Evolutionary conservation across 2,888 invertebrate species (phyloP), one percentile per base, ranked within the genome.

Genomic region (Phymatocera aterrima): DNA sequence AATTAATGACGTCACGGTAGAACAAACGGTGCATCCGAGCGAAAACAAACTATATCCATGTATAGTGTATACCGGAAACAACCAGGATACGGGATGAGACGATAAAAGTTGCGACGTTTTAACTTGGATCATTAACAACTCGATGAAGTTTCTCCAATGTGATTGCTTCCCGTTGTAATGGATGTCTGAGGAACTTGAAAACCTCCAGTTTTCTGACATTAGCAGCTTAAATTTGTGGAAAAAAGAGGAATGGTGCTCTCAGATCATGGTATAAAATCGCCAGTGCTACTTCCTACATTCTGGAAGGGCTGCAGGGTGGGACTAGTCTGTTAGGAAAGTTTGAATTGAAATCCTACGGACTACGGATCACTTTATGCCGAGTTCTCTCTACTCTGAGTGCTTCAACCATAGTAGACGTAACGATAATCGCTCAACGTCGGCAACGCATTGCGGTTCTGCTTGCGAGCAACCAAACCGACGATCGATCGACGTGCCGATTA

Each of bases 391-490:
- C 48, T 51, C 51, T 51, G 51, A 72, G 51, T 72, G 72, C 48
- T 72, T 34, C 15, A 18, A 12, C 18, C 31, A 51, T 31, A 24
- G 72, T 72, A 72, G 48, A 48, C 48, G 72, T 72, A 72, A 72
- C 28, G 51, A 51, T 72, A 72, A 72, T 72, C 72, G 48, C 51
- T 72, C 72, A 72, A 72, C 31, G 72, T 72, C 48, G 48, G 10
- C 6, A 72, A 51, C 48, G 72, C 43, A 51, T 72, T 72, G 48
- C 72, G 34, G 43, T 72, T n/a, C 34, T 72, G 24, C 31, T 51
- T 21, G 48, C 43, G 48, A 72, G 51, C 18, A 72, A 34, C 51
- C 72, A 72, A 72, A 72, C 68, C 48, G 72, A 51, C 68, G n/a
- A 72, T 51, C 51, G 72, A 48, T 72, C 34, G 24, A n/a, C 18